phyloP scores from a whole-genome alignment of 2,888 invertebrate genomes.

The Anthoptus insignis region DNA sequence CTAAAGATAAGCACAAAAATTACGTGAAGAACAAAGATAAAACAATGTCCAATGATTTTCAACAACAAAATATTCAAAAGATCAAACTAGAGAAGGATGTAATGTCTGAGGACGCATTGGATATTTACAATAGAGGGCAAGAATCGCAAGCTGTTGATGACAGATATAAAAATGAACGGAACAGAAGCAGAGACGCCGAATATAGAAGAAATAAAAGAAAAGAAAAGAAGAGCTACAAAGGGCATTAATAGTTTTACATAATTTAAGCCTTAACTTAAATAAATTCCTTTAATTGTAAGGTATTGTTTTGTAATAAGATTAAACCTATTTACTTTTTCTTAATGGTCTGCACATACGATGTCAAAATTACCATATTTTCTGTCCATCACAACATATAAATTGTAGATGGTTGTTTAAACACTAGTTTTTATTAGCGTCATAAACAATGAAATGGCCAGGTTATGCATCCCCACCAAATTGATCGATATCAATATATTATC shows the following conservation, averaged over 20 bases:
- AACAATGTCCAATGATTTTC: background rate
- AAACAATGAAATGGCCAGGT: too few relatives aligned
- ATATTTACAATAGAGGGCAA: background rate
- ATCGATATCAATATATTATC: too few relatives aligned
- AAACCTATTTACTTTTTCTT: too few relatives aligned
- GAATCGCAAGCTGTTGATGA: background rate
- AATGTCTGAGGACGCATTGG: background rate
- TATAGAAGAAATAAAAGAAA: background rate
- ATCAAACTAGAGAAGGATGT: background rate
- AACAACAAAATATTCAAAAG: background rate
- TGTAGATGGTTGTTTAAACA: too few relatives aligned
- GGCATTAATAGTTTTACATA: background rate
- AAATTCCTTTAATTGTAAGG: too few relatives aligned
- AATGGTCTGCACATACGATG: too few relatives aligned
- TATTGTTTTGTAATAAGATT: too few relatives aligned
- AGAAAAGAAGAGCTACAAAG: slow-evolving; percentile 1
- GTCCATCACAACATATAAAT: too few relatives aligned
- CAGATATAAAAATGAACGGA: background rate
- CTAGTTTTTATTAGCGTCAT: too few relatives aligned
- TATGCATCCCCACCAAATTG: too few relatives aligned
- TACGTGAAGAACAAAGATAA: background rate
- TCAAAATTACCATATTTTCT: too few relatives aligned
- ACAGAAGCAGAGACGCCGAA: background rate
- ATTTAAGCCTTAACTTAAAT: too few relatives aligned
- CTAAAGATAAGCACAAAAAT: background rate